phyloP scores from a whole-genome alignment of 2,113 vertebrate species.

The Serilophus lunatus region DNA sequence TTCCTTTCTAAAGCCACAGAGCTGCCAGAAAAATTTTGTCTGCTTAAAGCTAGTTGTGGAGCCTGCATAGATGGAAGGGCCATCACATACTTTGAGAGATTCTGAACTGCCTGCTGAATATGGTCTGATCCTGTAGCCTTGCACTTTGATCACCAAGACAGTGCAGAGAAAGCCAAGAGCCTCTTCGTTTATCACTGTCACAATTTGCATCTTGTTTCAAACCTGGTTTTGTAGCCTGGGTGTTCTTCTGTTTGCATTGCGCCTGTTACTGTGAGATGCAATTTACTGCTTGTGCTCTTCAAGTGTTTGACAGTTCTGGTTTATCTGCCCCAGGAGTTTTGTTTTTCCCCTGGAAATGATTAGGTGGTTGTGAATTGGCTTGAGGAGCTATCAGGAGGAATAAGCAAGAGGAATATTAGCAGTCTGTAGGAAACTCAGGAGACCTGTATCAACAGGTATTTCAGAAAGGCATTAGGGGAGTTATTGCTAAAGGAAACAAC shows the following conservation, averaged over 20 bases:
- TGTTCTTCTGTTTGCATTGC: not conserved
- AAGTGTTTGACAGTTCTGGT: not conserved
- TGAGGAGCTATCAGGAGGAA: not conserved
- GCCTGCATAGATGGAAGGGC: not conserved
- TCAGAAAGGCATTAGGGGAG: not conserved
- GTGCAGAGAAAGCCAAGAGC: not conserved
- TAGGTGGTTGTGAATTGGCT: not conserved
- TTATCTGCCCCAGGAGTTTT: slow-evolving; percentile 29
- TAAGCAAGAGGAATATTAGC: not conserved
- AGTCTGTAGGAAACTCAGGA: not conserved
- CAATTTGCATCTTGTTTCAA: not conserved
- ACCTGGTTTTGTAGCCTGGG: not conserved
- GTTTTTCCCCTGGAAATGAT: slow-evolving; percentile 27
- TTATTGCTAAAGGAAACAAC: not conserved
- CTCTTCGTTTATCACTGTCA: not conserved
- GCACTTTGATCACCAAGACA: not conserved
- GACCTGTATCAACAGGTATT: not conserved
- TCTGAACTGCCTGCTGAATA: not conserved
- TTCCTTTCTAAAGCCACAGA: not conserved
- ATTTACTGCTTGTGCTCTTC: slow-evolving; percentile 1
- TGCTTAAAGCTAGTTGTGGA: not conserved
- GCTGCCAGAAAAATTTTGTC: not conserved
- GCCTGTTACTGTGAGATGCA: not conserved
- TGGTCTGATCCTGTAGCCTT: not conserved
- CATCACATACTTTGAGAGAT: rapidly evolving